Evolutionary conservation across 2,797 vertebrate species (phyloP), one percentile per base, ranked within the genome.

Genomic region (Peromyscus eremicus): DNA sequence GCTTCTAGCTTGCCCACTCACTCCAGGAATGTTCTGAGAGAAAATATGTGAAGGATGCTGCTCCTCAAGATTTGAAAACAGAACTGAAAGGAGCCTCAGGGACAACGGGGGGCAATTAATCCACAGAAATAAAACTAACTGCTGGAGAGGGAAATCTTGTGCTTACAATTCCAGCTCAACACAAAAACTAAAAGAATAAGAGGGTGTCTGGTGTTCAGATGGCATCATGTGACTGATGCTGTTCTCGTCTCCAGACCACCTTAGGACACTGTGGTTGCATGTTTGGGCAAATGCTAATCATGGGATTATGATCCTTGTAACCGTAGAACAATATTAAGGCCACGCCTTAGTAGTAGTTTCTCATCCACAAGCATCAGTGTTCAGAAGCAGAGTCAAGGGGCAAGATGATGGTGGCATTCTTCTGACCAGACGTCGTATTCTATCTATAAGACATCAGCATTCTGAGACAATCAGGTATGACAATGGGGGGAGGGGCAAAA

Each of bases 151-250:
- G 8, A 23, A 66, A 89, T 23, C 19, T 49, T 62, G 55, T 62
- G 5, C 4, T 49, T 3, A 1, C 34, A 34, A 62, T 29, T 43
- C 19, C 7, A 34, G n/a, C 40, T 94, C 37, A 34, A 43, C 19
- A 52, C 21, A 46, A 46, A 12, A 66, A 43, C 52, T 62, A 43
- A 70, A 21, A 93, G 68, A 64, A 43, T 34, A 2, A 25, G 68
- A 55, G 46, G 4, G 40, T 21, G 25, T 8, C 62, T 71, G 7
- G 5, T 19, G 68, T 10, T 23, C 25, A 27, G 2, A 1, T 0
- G 4, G 40, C 17, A 13, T 17, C 27, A 25, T 32, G 52, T 60
- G 34, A 10, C 32, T n/a, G 79, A 5, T 25, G 3, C 62, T 23
- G 19, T 55, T 55, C 43, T 12, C 32, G 70, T 83, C 27, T 80